Evolutionary conservation across 1,140 invertebrate species (phyloP).

Genomic region (Glossosoma conforme): DNA sequence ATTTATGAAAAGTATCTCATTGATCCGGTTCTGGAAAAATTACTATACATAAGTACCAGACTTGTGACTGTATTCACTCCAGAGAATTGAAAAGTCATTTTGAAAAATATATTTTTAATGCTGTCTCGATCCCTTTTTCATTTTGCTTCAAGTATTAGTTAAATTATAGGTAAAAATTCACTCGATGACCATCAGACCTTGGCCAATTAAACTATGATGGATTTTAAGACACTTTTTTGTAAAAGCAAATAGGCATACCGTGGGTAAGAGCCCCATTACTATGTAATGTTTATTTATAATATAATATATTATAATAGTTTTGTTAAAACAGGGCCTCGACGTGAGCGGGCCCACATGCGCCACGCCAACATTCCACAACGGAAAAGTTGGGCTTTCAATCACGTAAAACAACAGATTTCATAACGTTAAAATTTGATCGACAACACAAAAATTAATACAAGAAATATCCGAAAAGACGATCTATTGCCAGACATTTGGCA

Average conservation of each 20-base stretch:
- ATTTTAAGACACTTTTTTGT: slow-evolving; percentile 9
- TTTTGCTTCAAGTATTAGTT: background rate
- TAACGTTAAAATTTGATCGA: background rate
- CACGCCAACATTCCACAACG: background rate
- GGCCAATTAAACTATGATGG: background rate
- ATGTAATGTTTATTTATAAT: background rate
- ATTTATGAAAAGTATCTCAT: too few species aligned
- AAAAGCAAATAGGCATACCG: slow-evolving; percentile 1
- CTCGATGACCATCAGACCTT: background rate
- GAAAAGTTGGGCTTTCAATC: background rate
- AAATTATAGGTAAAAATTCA: background rate
- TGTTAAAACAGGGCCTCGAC: background rate
- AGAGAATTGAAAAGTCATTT: too few species aligned
- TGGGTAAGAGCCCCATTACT: background rate
- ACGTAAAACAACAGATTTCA: background rate
- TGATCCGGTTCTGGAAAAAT: too few species aligned
- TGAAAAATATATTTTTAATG: too few species aligned
- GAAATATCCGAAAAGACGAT: background rate
- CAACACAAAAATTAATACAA: background rate
- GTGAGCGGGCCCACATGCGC: background rate
- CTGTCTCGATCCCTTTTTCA: too few species aligned
- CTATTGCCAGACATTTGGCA: background rate
- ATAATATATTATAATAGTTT: too few species aligned
- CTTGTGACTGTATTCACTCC: too few species aligned
- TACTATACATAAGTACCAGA: too few species aligned